A percentile compares a stretch with the other conserved stretches of the same genome.
phyloP scores from a whole-genome alignment of 2,888 invertebrate genomes.

The Dryomyza anilis region DNA sequence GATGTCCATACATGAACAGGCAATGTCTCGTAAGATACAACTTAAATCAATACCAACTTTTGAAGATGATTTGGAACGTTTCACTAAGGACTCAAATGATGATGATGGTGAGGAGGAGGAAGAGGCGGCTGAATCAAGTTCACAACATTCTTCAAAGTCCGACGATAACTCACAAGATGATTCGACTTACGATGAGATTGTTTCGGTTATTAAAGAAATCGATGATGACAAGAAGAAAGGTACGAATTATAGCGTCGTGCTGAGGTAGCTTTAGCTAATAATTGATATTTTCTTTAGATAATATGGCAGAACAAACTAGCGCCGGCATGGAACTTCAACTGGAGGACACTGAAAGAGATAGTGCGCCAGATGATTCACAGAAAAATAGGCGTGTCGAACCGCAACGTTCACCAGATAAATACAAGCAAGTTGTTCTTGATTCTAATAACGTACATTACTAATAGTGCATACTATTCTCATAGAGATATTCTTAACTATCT shows the following conservation, averaged over 20 bases:
- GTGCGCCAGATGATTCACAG: conserved; percentile 13
- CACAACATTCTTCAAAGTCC: conserved; percentile 49
- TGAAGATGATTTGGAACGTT: conserved; percentile 39
- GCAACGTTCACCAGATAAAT: conserved; percentile 48
- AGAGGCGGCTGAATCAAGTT: conserved; percentile 43
- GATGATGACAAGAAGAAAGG: conserved; percentile 60
- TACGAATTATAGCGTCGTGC: conserved; percentile 30
- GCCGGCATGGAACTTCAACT: conserved; percentile 51
- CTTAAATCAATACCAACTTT: no score
- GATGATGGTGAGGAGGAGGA: conserved; percentile 41
- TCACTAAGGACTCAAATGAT: conserved; percentile 34
- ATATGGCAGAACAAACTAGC: conserved; percentile 49
- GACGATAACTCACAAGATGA: conserved; percentile 53
- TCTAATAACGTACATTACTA: background rate
- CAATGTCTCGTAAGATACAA: conserved; percentile 27
- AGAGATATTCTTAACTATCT: conserved; percentile 60
- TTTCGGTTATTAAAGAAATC: conserved; percentile 60
- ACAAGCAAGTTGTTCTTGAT: conserved; percentile 41
- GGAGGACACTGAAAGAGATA: conserved; percentile 36
- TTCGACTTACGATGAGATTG: conserved; percentile 61
- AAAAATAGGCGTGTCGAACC: conserved; percentile 17
- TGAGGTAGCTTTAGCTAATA: background rate
- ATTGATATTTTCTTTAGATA: conserved; percentile 41
- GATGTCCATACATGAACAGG: conserved; percentile 59
- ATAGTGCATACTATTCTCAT: conserved; percentile 3